Conservation (phyloP, 2,888 invertebrate genomes). For the Platycheirus rosarum region DNA sequence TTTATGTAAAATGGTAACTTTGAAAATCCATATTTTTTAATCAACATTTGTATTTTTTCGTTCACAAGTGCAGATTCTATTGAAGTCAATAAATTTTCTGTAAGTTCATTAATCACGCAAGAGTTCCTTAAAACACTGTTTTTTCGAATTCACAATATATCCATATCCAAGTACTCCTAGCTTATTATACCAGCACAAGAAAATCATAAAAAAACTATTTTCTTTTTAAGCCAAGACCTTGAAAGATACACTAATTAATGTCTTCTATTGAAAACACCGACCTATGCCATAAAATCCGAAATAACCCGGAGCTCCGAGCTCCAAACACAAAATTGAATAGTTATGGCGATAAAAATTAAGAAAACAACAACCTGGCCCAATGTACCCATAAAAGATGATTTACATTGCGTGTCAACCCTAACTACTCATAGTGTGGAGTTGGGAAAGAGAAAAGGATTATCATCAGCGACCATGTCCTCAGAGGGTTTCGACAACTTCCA, state of each 20-base stretch:
- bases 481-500: conserved; percentile 52
- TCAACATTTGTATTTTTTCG: no score
- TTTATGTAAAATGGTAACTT: no score
- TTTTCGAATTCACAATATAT: no score
- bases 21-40: no score
- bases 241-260: conserved; percentile 15
- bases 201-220: no score
- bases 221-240: background rate
- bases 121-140: no score
- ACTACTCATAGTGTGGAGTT: conserved; percentile 18
- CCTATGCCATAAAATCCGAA: conserved; percentile 21
- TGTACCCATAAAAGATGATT: conserved; percentile 71
- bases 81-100: no score
- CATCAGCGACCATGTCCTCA: conserved; percentile 45
- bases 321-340: conserved; percentile 48
- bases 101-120: no score
- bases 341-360: conserved; percentile 60
- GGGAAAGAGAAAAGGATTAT: conserved; percentile 38
- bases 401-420: conserved; percentile 49
- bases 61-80: no score
- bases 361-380: conserved; percentile 57
- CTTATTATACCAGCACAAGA: no score
- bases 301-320: conserved; percentile 2
- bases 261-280: conserved; percentile 22
- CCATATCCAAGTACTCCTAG: no score